Evolutionary conservation across 2,888 invertebrate genomes (phyloP), one percentile per base, ranked within the genome.

Genomic region (Sphecodes monilicornis): DNA sequence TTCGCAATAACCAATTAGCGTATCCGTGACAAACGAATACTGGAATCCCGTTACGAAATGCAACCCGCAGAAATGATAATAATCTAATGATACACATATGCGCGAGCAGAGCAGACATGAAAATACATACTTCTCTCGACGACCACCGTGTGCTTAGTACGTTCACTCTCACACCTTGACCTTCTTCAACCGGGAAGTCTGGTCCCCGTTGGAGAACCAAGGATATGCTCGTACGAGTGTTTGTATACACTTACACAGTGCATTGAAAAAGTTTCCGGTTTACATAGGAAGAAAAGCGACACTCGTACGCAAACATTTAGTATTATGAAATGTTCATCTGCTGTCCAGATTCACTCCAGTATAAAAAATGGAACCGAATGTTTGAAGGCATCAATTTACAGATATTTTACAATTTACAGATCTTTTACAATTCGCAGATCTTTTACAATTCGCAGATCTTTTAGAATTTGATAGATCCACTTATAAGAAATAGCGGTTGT

Each of bases 101-200:
- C 69, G 32, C 32, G 69, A 18, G n/a, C 29, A 43, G 43, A 29
- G 6, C 43, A 43, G 71, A 54, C 66, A 66, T 16, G 78, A 79
- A 66, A 68, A 70, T 70, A 68, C 57, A 69, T 18, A 57, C 64
- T 66, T 72, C 78, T 73, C 54, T 13, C 66, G 64, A 70, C 32
- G 50, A 54, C 64, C 43, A 32, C 60, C 43, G 76, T 76, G 80
- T 79, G 79, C 77, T 76, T 84, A 82, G 86, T 89, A 78, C 90
- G 89, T 90, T 90, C 89, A 89, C 90, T 91, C 91, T 91, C 90
- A 88, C 89, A 91, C 91, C 91, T 92, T 92, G 91, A 92, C 91
- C 90, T 90, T 90, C 84, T 88, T 89, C 89, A 92, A 92, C 91
- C 91, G 89, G 90, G 92, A 90, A 90, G 86, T 88, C 71, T 78